phyloP scores from a whole-genome alignment of 2,113 vertebrate genomes.

The Cryptomyrus ogoouensis region DNA sequence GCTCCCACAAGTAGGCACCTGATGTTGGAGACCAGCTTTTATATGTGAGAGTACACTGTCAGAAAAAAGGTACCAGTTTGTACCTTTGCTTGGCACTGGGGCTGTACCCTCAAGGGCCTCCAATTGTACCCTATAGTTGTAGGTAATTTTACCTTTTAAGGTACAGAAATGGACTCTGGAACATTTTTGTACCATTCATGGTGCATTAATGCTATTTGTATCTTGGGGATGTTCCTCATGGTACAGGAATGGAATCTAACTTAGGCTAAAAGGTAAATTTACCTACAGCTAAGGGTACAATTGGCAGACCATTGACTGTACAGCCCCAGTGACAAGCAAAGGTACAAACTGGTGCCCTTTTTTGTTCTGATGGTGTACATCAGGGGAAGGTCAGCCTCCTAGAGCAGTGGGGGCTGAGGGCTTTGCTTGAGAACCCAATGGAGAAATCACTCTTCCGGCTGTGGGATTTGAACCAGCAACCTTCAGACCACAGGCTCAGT shows the following conservation, averaged over 20 bases:
- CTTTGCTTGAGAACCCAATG: not conserved
- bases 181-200: not conserved
- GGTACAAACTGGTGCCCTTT: not conserved
- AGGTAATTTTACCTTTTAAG: not conserved
- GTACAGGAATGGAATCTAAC: no score
- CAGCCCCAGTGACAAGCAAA: not conserved
- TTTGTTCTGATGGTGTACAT: not conserved
- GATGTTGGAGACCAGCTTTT: not conserved
- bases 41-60: conserved; percentile 24
- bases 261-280: not conserved
- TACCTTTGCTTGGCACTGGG: not conserved
- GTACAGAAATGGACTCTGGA: not conserved
- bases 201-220: not conserved
- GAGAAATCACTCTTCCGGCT: not conserved
- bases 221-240: not conserved
- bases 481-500: not conserved
- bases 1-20: conserved; percentile 65
- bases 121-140: not conserved
- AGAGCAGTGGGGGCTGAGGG: not conserved
- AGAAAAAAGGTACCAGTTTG: not conserved
- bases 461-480: not conserved
- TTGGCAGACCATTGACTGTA: not conserved
- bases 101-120: not conserved
- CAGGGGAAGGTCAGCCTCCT: not conserved
- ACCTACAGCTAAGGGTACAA: not conserved